phyloP scores from a whole-genome alignment of 2,113 vertebrate genomes.

The Macroglossus sobrinus region DNA sequence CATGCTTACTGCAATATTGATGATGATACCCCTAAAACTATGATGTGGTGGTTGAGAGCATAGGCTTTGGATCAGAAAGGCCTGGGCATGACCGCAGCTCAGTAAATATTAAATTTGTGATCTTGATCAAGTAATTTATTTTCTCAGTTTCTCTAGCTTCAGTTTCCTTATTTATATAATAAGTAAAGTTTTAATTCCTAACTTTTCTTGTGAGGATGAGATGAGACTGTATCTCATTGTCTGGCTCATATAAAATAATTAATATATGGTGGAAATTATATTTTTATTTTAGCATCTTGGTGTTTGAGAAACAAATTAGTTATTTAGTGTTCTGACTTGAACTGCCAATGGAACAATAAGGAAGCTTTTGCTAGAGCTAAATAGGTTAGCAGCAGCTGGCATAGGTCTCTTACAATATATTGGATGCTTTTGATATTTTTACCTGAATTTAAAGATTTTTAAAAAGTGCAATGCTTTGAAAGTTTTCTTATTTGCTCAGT shows the following conservation, averaged over 20 bases:
- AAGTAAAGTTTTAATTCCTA: background rate
- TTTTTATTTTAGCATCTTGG: background rate
- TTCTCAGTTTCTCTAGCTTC: background rate
- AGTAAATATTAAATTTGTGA: background rate
- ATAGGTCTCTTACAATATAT: background rate
- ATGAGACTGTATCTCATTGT: background rate
- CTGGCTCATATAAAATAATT: background rate
- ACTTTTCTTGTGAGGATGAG: background rate
- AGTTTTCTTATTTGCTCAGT: background rate
- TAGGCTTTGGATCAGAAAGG: background rate
- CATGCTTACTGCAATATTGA: background rate
- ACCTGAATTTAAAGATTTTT: background rate
- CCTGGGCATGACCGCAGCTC: background rate
- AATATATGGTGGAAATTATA: background rate
- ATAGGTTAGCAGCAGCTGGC: background rate
- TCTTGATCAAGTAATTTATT: background rate
- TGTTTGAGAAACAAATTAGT: background rate
- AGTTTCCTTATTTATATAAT: background rate
- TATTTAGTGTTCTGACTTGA: background rate
- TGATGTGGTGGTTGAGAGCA: background rate
- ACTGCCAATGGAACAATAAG: background rate
- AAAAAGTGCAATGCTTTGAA: background rate
- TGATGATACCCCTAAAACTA: background rate
- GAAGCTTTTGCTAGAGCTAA: background rate
- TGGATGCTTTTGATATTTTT: background rate